Evolutionary conservation across 35 echinoderm and acorn worm species (phyloP).

Genomic region (Acanthaster planci): DNA sequence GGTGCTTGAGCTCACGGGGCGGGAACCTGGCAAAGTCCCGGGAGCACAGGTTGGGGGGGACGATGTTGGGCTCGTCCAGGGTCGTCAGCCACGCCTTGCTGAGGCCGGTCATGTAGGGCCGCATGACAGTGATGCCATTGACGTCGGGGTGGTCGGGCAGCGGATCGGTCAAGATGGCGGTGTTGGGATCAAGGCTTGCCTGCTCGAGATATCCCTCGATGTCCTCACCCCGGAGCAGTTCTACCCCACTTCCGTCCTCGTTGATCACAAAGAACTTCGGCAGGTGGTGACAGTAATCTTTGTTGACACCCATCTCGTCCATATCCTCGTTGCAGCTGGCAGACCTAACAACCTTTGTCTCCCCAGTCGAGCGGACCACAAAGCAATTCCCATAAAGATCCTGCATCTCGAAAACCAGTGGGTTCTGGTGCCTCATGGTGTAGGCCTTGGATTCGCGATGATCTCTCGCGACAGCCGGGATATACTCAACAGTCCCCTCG

Average conservation of each 20-base stretch:
- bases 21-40: slow-evolving; percentile 81
- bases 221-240: slow-evolving; percentile 73
- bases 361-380: slow-evolving; percentile 73
- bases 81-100: slow-evolving; percentile 69
- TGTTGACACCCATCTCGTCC: slow-evolving; percentile 39
- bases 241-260: slow-evolving; percentile 86
- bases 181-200: slow-evolving; percentile 74
- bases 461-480: slow-evolving; percentile 50
- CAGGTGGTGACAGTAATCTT: slow-evolving; percentile 31
- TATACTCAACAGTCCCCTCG: slow-evolving; percentile 64
- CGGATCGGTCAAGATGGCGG: slow-evolving; percentile 81
- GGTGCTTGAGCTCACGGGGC: slow-evolving; percentile 52
- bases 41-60: slow-evolving; percentile 78
- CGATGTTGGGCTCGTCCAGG: slow-evolving; percentile 82
- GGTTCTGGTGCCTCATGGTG: slow-evolving; percentile 69
- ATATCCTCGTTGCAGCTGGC: background rate
- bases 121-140: slow-evolving; percentile 87
- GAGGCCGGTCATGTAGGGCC: slow-evolving; percentile 53
- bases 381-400: slow-evolving; percentile 71
- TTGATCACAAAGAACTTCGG: slow-evolving; percentile 93
- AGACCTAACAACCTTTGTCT: slow-evolving; percentile 39
- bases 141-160: slow-evolving; percentile 90
- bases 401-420: slow-evolving; percentile 47
- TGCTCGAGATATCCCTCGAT: slow-evolving; percentile 58
- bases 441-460: slow-evolving; percentile 44